These are phyloP conservation scores for Sphaeramia orbicularis DNA, from an alignment of 2,797 vertebrate species.

Conservation along the genomic window DNA sequence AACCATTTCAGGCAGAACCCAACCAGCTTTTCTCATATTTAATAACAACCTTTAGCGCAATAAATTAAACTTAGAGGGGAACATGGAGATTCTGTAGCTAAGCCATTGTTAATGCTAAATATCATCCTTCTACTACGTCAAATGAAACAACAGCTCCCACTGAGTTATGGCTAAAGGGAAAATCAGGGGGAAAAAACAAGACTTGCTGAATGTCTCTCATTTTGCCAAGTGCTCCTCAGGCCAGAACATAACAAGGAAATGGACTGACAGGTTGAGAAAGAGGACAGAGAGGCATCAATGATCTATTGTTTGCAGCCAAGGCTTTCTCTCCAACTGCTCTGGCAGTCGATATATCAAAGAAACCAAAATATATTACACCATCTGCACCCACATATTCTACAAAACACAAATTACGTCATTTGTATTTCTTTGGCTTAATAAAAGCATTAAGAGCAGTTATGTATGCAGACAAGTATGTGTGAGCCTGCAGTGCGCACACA, in stretches of 20 bases:
- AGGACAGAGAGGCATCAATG: constrained; percentile 75
- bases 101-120: constrained; percentile 59
- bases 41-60: constrained; percentile 28
- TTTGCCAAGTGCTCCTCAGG: constrained; percentile 79
- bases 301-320: constrained; percentile 76
- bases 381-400: constrained; percentile 63
- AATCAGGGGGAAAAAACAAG: constrained; percentile 56
- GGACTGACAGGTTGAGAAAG: constrained; percentile 80
- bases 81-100: constrained; percentile 25
- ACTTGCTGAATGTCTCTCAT: constrained; percentile 72
- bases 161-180: constrained; percentile 64
- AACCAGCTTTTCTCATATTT: constrained; percentile 8
- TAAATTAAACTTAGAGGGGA: constrained; percentile 25
- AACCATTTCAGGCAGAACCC: no score
- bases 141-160: constrained; percentile 60
- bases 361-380: constrained; percentile 73
- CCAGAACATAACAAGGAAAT: constrained; percentile 82
- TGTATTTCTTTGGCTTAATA: constrained; percentile 68
- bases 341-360: constrained; percentile 73
- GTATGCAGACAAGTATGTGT: constrained; percentile 49
- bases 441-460: constrained; percentile 71
- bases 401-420: constrained; percentile 70
- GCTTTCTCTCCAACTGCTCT: constrained; percentile 64
- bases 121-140: constrained; percentile 50
- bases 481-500: constrained; percentile 9